Evolutionary conservation across 2,888 invertebrate genomes (phyloP).

Genomic region (Epirrhoe alternata): DNA sequence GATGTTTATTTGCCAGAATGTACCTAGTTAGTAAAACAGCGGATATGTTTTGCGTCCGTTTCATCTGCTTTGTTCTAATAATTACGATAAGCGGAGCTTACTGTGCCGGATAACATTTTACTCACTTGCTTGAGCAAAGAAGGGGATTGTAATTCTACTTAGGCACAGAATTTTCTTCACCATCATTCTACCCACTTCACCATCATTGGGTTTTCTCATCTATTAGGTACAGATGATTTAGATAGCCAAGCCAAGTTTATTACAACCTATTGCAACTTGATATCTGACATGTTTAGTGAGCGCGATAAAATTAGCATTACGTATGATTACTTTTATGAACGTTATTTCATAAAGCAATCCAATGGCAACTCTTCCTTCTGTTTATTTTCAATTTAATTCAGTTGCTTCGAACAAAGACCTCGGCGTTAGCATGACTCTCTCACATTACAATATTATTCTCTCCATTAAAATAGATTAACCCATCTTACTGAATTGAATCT

Average conservation of each 20-base stretch:
- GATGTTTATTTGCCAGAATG: conserved; percentile 53
- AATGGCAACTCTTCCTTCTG: background rate
- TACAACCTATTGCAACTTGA: background rate
- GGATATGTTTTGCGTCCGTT: conserved; percentile 45
- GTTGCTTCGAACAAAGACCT: conserved; percentile 20
- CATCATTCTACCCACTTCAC: no score
- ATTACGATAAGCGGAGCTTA: conserved; percentile 26
- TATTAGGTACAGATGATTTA: no score
- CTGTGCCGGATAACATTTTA: conserved; percentile 19
- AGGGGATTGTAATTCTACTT: background rate
- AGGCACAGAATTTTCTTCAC: no score
- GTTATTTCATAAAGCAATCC: background rate
- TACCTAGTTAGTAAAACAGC: conserved; percentile 33
- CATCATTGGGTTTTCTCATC: no score
- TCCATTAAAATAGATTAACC: conserved; percentile 33
- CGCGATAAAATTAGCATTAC: no score
- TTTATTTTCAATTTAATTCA: conserved; percentile 1
- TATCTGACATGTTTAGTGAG: no score
- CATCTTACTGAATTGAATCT: conserved; percentile 33
- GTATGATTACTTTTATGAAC: background rate
- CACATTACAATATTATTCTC: conserved; percentile 34
- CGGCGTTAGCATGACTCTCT: conserved; percentile 24
- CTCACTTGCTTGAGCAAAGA: conserved; percentile 7
- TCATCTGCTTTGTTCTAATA: conserved; percentile 45
- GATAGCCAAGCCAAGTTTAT: background rate